Base-by-base conservation (phyloP, 2,797 vertebrate genomes). In the Eutrigla gurnardus region DNA sequence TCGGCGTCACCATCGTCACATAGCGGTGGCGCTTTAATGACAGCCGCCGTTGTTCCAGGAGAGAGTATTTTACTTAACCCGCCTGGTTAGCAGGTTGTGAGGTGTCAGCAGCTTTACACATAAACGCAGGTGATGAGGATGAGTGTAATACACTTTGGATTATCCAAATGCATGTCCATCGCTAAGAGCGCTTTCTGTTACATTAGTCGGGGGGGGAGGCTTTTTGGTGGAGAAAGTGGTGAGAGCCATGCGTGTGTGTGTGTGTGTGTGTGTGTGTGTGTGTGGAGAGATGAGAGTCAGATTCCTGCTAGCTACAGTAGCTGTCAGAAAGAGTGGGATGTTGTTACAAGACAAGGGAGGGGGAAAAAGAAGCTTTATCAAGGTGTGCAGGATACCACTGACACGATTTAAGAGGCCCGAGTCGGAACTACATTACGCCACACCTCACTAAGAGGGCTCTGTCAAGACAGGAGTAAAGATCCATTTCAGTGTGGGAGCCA, bases 371-470 rank as follows among this genome's bases (percentile, higher is more conserved):
- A 65, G 77, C 75, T 88, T 91, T 87, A 91, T 90, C 80, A 90
- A 93, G 89, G 91, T 90, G 93, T 91, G 91, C 83, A 87, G 85
- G 91, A 91, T 85, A 83, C 78, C 77, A 68, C 88, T 88, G 92
- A 92, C 92, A 91, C 53, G 50, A 89, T 91, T 91, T 87, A 89
- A 90, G 86, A 88, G 78, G 78, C 71, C 83, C 70, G 76, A 88
- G 91, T 79, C 81, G 71, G 82, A 93, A 82, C 81, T 79, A 75
- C 82, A 88, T 92, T 90, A 93, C 59, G 84, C 82, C 90, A 89
- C 92, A 93, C 90, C 92, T 87, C 78, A 75, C 90, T 88, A 90
- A 90, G 86, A 93, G 89, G 84, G 88, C 86, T 77, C 84, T 77
- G 85, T 88, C 87, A 89, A 87, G 90, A 86, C 73, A 17, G 80